Evolutionary conservation across 2,888 invertebrate species (phyloP).

Genomic region (Eledona agricola): DNA sequence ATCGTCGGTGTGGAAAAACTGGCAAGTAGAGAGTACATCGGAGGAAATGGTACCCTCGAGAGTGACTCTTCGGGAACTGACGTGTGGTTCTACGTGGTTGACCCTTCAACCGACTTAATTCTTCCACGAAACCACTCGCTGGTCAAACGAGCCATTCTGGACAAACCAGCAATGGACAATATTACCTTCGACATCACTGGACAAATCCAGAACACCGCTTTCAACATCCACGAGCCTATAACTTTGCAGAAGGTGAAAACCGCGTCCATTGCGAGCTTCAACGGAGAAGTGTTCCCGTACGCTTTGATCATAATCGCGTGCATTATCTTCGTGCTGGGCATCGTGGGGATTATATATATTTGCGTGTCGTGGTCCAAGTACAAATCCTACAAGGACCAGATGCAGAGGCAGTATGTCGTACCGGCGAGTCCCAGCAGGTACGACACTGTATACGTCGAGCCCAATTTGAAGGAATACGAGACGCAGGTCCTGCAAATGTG

Average conservation of each 20-base stretch:
- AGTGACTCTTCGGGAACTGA: conserved; percentile 79
- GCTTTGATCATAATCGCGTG: conserved; percentile 88
- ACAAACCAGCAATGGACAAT: conserved; percentile 71
- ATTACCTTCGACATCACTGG: conserved; percentile 75
- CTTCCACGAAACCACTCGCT: conserved; percentile 75
- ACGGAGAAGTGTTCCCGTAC: conserved; percentile 81
- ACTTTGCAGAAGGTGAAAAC: conserved; percentile 61
- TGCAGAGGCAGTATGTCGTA: conserved; percentile 63
- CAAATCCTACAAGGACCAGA: conserved; percentile 83
- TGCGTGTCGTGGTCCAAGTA: conserved; percentile 96
- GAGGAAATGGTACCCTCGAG: conserved; percentile 79
- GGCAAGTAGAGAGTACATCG: conserved; percentile 77
- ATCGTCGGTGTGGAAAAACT: conserved; percentile 85
- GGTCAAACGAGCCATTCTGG: conserved; percentile 72
- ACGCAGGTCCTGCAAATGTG: conserved; percentile 95
- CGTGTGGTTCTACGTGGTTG: conserved; percentile 86
- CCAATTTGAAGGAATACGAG: conserved; percentile 92
- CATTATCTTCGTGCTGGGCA: conserved; percentile 86
- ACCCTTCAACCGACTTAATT: conserved; percentile 80
- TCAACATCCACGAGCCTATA: conserved; percentile 72
- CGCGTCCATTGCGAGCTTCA: conserved; percentile 60
- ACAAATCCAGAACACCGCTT: conserved; percentile 73
- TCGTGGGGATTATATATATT: conserved; percentile 90
- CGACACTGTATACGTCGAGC: conserved; percentile 76
- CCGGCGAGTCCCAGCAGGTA: conserved; percentile 72